A percentile compares a stretch with the other conserved stretches of the same genome.
phyloP scores from a whole-genome alignment of 2,888 invertebrate genomes.

The Ptychoptera contaminata region DNA sequence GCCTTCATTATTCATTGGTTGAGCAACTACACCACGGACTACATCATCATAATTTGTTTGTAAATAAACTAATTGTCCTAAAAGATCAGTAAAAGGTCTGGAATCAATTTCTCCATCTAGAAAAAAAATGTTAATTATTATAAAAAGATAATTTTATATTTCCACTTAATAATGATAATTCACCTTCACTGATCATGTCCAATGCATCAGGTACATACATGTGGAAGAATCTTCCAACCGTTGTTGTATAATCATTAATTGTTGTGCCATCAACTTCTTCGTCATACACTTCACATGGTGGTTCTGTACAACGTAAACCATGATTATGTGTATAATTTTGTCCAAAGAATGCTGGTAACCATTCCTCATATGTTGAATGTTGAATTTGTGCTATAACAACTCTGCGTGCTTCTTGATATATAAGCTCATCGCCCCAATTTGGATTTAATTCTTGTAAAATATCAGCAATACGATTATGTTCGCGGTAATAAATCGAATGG shows the following conservation, averaged over 20 bases:
- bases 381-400: constrained; percentile 35
- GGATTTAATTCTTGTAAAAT: constrained; percentile 32
- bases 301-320: constrained; percentile 13
- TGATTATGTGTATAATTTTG: constrained; percentile 29
- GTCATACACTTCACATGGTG: constrained; percentile 16
- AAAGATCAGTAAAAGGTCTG: too few relatives aligned
- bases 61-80: too few relatives aligned
- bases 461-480: constrained; percentile 36
- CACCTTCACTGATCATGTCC: constrained; percentile 24
- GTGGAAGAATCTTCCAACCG: constrained; percentile 67
- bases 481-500: constrained; percentile 33
- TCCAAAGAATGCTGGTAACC: constrained; percentile 35
- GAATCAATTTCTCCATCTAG: too few relatives aligned
- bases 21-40: constrained; percentile 37
- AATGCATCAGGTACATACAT: constrained; percentile 31
- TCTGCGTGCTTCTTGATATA: constrained; percentile 35
- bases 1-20: constrained; percentile 15
- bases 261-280: constrained; percentile 30
- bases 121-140: too few relatives aligned
- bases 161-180: constrained; percentile 5
- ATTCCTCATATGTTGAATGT: constrained; percentile 36
- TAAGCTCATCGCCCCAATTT: constrained; percentile 34
- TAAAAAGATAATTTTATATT: too few relatives aligned
- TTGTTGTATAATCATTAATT: constrained; percentile 54
- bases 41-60: constrained; percentile 35